Conservation (phyloP, 2,888 invertebrate genomes). For the Aelia acuminata region DNA sequence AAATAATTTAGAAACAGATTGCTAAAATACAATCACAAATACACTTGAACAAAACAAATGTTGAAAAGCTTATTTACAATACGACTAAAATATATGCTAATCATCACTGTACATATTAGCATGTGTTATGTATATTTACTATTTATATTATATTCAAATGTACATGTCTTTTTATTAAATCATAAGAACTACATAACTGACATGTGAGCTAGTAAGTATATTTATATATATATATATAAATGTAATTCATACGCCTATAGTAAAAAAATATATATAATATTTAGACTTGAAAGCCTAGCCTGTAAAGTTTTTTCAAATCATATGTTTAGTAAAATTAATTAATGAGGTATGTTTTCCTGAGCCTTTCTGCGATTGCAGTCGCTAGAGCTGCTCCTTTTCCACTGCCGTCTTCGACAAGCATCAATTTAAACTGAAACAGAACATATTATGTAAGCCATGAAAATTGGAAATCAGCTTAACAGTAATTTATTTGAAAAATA, state of each 20-base stretch:
- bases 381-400: slow-evolving; percentile 86
- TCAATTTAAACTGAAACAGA: slow-evolving; percentile 74
- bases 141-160: slow-evolving; percentile 16
- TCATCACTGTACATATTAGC: not conserved
- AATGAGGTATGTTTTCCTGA: slow-evolving; percentile 59
- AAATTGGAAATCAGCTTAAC: no score
- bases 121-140: slow-evolving; percentile 14
- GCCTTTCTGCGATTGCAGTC: slow-evolving; percentile 78
- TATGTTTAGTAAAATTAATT: not conserved
- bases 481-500: no score
- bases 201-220: slow-evolving; percentile 19
- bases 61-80: slow-evolving; percentile 45
- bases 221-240: slow-evolving; percentile 26
- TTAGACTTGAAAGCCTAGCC: not conserved
- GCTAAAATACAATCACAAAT: slow-evolving; percentile 47
- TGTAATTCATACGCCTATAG: not conserved
- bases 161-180: slow-evolving; percentile 41
- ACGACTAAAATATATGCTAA: not conserved
- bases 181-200: slow-evolving; percentile 18
- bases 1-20: slow-evolving; percentile 38
- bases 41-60: slow-evolving; percentile 43
- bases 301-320: not conserved
- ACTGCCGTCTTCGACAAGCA: slow-evolving; percentile 84
- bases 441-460: not conserved
- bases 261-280: slow-evolving; percentile 20